Percentiles rank a stretch among this genome's conserved stretches.
Conservation (phyloP, 2,113 vertebrate genomes). For the Trinectes maculatus region DNA sequence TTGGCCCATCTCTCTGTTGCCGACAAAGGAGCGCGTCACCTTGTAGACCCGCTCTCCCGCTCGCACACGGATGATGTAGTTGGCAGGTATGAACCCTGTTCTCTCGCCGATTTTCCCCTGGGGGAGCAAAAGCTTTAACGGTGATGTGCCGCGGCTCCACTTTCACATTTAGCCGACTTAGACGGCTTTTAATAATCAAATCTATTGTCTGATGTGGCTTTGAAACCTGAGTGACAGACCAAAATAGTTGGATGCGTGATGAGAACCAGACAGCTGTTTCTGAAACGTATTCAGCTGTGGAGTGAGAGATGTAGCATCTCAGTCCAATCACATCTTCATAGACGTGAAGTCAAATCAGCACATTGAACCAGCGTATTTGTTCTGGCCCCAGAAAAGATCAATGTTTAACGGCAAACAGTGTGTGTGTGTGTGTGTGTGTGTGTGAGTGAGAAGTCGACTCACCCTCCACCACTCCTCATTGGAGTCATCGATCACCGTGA, state of each 20-base stretch:
- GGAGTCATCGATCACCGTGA: constrained; percentile 94
- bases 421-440: too few species aligned
- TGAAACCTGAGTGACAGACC: constrained; percentile 15
- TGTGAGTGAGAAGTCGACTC: constrained; percentile 66
- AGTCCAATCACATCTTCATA: neutral
- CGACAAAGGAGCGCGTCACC: constrained; percentile 89
- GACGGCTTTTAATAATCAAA: constrained; percentile 7
- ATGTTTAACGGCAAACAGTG: constrained; percentile 18
- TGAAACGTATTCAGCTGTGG: neutral
- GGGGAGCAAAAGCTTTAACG: constrained; percentile 3
- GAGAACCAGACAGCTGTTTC: neutral
- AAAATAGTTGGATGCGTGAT: constrained; percentile 7
- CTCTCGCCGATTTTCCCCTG: constrained; percentile 90
- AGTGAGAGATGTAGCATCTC: neutral
- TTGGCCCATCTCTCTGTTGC: constrained; percentile 91
- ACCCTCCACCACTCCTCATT: constrained; percentile 98
- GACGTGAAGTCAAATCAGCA: too few species aligned
- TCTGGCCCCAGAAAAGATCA: constrained; percentile 16
- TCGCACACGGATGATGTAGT: constrained; percentile 90
- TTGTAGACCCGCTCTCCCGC: constrained; percentile 87
- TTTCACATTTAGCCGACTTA: neutral
- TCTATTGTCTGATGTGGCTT: neutral
- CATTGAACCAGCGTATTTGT: constrained; percentile 7
- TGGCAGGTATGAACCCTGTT: constrained; percentile 87
- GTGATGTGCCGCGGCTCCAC: neutral